Evolutionary conservation across 2,888 invertebrate species (phyloP), one percentile per base, ranked within the genome.

Genomic region (Monopis laevigella): DNA sequence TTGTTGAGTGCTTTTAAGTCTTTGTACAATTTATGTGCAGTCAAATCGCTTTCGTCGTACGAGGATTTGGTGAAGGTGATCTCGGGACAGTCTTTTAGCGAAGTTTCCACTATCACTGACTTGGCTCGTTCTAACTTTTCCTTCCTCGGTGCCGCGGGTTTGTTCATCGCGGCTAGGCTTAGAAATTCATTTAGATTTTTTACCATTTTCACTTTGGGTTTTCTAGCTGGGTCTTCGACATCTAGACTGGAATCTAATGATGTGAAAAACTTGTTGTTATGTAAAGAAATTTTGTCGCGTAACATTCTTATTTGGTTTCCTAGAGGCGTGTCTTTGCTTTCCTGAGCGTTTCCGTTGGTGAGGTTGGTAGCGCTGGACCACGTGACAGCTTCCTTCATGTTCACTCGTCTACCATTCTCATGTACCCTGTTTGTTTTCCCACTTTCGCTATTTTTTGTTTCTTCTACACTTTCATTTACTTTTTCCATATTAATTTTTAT

Each of bases 181-280:
- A 92, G 77, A 61, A 93, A 93, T 68, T 93, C 93, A 56, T 92
- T 92, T 26, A 93, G 78, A 65, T 93, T 93, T 65, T 89, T 92
- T 2, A 93, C 90, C 73, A 69, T 70, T 59, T 58, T 82, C 50
- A 72, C 72, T 71, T 63, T 67, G 21, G 68, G 70, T 55, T 62
- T 71, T 52, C 66, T 84, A 53, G 58, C 62, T 59, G 46, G 65
- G 59, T 7, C 59, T 50, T 48, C 58, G 11, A 63, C 47, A 45
- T 86, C 84, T 34, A 84, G 63, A n/a, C n/a, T n/a, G 52, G 83
- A 82, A 46, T 87, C 86, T 43, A 85, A 59, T 1, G 86, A 85
- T 6, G 84, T 80, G 55, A 84, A 83, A 50, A 83, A 82, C 52
- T 70, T 74, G 46, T 70, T 75, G 47, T 80, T 80, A 44, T 78